Conservation (phyloP, 1,140 invertebrate species). For the Solen grandis region DNA sequence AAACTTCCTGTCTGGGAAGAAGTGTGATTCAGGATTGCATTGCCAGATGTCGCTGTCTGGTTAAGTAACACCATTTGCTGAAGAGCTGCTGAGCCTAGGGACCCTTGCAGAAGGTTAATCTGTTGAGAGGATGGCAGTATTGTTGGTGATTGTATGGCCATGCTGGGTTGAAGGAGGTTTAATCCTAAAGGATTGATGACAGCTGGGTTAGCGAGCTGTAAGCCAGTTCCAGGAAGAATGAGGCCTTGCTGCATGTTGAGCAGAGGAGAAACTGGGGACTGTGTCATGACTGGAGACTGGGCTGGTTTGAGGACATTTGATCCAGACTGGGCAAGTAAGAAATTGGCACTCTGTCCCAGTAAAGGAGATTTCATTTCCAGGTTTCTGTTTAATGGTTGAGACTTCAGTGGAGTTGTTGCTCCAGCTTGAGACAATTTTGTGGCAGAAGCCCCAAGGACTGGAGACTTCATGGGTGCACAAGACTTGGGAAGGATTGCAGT, state of each 20-base stretch:
- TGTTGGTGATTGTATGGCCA: slow-evolving; percentile 5
- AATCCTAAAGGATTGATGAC: slow-evolving; percentile 23
- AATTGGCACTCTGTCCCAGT: too few species aligned
- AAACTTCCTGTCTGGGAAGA: neutral
- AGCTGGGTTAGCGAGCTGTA: slow-evolving; percentile 30
- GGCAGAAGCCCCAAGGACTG: too few species aligned
- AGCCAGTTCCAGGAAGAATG: slow-evolving; percentile 9
- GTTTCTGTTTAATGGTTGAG: neutral
- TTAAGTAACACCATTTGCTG: neutral
- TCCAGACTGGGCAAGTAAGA: too few species aligned
- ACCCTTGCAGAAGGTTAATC: too few species aligned
- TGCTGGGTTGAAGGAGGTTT: slow-evolving; percentile 30
- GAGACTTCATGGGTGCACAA: neutral
- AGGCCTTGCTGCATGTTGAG: slow-evolving; percentile 27
- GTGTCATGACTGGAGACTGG: neutral
- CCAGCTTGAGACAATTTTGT: neutral
- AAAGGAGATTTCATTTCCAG: neutral
- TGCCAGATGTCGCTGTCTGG: neutral
- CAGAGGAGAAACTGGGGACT: slow-evolving; percentile 19
- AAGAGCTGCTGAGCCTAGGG: neutral
- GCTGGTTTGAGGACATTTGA: neutral
- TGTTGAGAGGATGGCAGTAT: neutral
- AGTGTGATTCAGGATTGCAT: too few species aligned
- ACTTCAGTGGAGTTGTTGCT: neutral
- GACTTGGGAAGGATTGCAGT: neutral